Conservation (phyloP, 2,888 invertebrate species). For the Luperina testacea region DNA sequence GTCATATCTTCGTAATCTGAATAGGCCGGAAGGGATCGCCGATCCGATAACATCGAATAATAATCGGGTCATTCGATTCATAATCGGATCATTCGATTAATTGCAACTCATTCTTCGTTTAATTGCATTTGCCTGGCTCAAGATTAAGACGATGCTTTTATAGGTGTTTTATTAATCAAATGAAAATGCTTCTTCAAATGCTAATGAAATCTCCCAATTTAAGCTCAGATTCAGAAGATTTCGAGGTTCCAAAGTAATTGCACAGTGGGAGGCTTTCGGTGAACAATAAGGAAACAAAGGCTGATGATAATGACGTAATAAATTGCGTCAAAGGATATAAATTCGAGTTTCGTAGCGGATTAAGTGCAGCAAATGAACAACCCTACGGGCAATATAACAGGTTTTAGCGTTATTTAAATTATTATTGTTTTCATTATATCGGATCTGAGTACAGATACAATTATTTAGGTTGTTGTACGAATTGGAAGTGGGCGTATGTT, state of each 20-base stretch:
- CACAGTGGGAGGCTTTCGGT: constrained; percentile 45
- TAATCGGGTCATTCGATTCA: constrained; percentile 38
- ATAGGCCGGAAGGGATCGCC: constrained; percentile 36
- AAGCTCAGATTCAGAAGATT: constrained; percentile 40
- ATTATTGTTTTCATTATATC: constrained; percentile 32
- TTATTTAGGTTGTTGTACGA: constrained; percentile 6
- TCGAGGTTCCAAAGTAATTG: constrained; percentile 52
- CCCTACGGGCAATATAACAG: constrained; percentile 12
- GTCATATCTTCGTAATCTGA: constrained; percentile 27
- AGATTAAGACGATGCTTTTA: constrained; percentile 63
- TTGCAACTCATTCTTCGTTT: constrained; percentile 44
- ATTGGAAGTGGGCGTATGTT: constrained; percentile 8
- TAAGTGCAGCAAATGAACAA: constrained; percentile 32
- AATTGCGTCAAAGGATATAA: constrained; percentile 47
- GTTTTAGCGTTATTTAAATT: constrained; percentile 9
- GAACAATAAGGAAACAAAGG: constrained; percentile 49
- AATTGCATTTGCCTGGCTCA: constrained; percentile 34
- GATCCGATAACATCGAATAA: constrained; percentile 49
- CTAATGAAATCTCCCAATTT: constrained; percentile 68
- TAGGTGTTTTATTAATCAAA: constrained; percentile 69
- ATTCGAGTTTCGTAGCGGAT: constrained; percentile 35
- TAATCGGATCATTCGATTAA: constrained; percentile 37
- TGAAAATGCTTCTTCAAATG: constrained; percentile 60
- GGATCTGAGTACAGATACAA: background rate
- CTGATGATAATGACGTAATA: constrained; percentile 47